Evolutionary conservation across 2,113 vertebrate genomes (phyloP).

Genomic region (Charina bottae): DNA sequence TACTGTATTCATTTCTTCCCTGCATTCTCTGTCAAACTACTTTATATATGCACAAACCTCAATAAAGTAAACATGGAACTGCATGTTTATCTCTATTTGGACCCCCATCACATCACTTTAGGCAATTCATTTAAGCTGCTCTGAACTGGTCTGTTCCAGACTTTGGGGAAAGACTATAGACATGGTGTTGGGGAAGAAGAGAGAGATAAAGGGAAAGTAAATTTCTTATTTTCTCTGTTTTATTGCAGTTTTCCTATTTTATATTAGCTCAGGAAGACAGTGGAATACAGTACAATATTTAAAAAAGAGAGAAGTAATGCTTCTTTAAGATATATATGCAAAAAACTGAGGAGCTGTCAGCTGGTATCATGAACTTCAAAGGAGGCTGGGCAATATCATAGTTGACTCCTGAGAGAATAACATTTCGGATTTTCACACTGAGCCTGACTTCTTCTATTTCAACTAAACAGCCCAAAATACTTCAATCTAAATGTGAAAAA

Average conservation of each 20-base stretch:
- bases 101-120: background rate
- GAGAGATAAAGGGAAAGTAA: background rate
- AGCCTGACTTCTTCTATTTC: background rate
- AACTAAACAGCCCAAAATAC: background rate
- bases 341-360: background rate
- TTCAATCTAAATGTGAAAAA: background rate
- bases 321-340: background rate
- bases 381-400: background rate
- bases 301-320: background rate
- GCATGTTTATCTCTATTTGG: background rate
- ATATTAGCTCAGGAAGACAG: background rate
- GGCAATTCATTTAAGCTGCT: background rate
- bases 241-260: background rate
- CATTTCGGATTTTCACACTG: background rate
- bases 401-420: background rate
- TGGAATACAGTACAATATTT: background rate
- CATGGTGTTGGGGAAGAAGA: background rate
- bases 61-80: background rate
- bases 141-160: background rate
- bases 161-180: no score
- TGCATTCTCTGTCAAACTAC: background rate
- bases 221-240: background rate
- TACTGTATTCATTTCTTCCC: background rate
- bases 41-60: no score
- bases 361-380: background rate